Conservation (phyloP, 2,113 vertebrate genomes). For the Nematolebias whitei region DNA sequence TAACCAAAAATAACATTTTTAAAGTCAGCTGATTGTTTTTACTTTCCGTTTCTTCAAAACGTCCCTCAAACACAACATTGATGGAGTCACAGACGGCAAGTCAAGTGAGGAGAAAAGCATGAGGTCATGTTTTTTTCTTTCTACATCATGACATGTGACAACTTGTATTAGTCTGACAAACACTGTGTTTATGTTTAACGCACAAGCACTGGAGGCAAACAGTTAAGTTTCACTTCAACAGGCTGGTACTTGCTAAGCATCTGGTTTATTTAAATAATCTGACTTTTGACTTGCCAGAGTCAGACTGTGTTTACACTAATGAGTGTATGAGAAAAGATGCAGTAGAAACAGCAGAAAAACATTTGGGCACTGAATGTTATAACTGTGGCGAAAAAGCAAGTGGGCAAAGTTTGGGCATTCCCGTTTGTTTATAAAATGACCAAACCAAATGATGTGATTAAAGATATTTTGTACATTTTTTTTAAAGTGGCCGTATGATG, state of each 20-base stretch:
- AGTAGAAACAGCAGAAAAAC: background rate
- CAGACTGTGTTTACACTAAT: too few relatives aligned
- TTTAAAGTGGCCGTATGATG: too few relatives aligned
- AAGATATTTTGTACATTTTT: too few relatives aligned
- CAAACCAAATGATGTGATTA: too few relatives aligned
- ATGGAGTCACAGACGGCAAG: background rate
- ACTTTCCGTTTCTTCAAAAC: background rate
- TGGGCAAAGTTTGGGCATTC: too few relatives aligned
- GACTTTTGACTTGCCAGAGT: too few relatives aligned
- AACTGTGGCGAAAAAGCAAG: background rate
- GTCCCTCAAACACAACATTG: background rate
- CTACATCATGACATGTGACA: background rate
- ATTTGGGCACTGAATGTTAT: too few relatives aligned
- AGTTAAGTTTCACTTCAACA: background rate
- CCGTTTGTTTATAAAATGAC: too few relatives aligned
- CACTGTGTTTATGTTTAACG: background rate
- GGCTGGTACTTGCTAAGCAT: background rate
- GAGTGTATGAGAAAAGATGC: background rate
- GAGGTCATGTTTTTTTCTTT: constrained; percentile 5
- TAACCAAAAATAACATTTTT: too few relatives aligned
- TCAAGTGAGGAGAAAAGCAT: background rate
- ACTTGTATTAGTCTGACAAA: constrained; percentile 3
- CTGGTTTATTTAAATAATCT: background rate
- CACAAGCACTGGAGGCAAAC: background rate
- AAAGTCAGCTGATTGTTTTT: background rate